Evolutionary conservation across 2,113 vertebrate genomes (phyloP), one percentile per base, ranked within the genome.

Genomic region (Desmodus rotundus): DNA sequence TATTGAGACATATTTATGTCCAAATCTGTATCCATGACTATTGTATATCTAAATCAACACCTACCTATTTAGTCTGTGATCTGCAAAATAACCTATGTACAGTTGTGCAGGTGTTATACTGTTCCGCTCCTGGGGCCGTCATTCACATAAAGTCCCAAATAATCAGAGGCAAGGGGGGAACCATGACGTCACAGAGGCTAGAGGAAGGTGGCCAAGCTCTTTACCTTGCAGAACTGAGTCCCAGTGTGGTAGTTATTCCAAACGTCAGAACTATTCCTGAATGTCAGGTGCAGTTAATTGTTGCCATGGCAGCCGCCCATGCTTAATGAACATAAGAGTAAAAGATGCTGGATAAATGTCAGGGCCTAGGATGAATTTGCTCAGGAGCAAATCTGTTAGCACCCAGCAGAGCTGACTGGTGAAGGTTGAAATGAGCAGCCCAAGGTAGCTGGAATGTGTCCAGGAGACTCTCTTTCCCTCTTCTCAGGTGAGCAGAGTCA

Each of bases 271-370:
- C 96, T 97, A 97, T 97, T 97, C 96, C 89, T 97, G 96, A 87
- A 96, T 97, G 97, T 96, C 98, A 98, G 97, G 97, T 96, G 98
- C 95, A 87, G 95, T 96, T 94, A 56, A 97, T 61, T 22, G 98
- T 98, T 96, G 94, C 98, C 91, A 67, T 94, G 96, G 96, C 24
- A 31, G 98, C 96, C 6, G 28, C 95, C 98, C 97, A 96, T 96
- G 14, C 91, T 97, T 98, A 98, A 98, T 98, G 98, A 98, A 96
- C 93, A 96, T 98, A 52, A 97, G 98, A 98, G 97, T 93, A 96
- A 98, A 97, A 95, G 94, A 97, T 19, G 65, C 97, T 67, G 70
- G 96, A 96, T 96, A 98, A 98, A 98, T 98, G 98, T 98, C 98
- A 98, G 96, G 1, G 93, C 28, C 15, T 70, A 52, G 89, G 91